A percentile compares a stretch with the other conserved stretches of the same genome.
Conservation (phyloP, 92 coral and sea anemone species). For the Phenganax subtilis region DNA sequence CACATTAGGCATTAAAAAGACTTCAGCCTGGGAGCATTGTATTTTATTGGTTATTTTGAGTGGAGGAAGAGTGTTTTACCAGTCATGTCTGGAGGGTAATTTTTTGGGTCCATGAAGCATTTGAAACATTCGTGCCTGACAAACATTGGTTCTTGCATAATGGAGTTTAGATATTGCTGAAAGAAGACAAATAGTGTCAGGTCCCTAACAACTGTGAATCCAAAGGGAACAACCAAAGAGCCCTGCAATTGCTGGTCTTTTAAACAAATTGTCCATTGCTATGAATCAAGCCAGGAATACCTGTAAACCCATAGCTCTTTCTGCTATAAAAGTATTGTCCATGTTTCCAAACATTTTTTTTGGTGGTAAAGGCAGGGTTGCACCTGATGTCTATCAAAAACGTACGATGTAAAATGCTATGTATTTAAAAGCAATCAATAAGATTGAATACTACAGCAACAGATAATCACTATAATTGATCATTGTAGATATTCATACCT, state of each 20-base stretch:
- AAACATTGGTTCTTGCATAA: conserved; percentile 66
- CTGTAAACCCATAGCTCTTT: conserved; percentile 89
- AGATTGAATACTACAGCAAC: neutral
- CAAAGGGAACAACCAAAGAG: no score
- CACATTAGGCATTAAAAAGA: neutral
- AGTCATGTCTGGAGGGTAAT: conserved; percentile 71
- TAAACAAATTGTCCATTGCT: no score
- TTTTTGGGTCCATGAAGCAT: conserved; percentile 80
- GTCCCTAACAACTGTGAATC: no score
- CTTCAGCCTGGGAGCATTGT: neutral
- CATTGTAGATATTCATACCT: conserved; percentile 48
- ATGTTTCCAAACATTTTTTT: conserved; percentile 98
- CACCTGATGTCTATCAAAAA: conserved; percentile 62
- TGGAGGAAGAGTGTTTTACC: conserved; percentile 41
- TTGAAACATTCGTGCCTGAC: conserved; percentile 75
- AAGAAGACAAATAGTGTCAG: neutral
- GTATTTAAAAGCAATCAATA: neutral
- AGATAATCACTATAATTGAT: neutral
- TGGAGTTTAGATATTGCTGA: conserved; percentile 73
- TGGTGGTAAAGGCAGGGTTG: conserved; percentile 83
- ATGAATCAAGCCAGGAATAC: conserved; percentile 28
- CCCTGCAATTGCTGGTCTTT: no score
- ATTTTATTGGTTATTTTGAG: neutral
- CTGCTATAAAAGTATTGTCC: conserved; percentile 88
- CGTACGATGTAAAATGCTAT: neutral